A percentile compares a stretch with the other conserved stretches of the same genome.
Conservation (phyloP, 1,140 invertebrate genomes). For the Brachionus plicatilis region DNA sequence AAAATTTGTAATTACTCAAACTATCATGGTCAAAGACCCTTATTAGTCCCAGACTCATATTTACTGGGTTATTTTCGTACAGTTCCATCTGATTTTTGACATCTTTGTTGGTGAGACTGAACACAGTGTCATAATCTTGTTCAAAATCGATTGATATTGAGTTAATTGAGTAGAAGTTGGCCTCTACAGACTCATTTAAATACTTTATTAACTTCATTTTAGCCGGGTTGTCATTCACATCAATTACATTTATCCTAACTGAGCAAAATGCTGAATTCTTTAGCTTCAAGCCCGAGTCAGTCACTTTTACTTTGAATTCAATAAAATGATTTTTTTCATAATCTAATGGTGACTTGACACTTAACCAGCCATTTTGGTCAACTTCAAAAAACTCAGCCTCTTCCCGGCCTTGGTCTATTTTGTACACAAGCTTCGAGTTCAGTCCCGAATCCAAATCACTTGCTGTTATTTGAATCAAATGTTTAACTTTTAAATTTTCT, state of each 20-base stretch:
- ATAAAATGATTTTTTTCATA: neutral
- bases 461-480: slow-evolving; percentile 15
- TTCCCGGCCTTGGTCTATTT: neutral
- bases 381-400: neutral
- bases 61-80: slow-evolving; percentile 11
- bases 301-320: neutral
- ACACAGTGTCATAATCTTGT: neutral
- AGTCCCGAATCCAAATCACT: slow-evolving; percentile 7
- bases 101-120: neutral
- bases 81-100: slow-evolving; percentile 9
- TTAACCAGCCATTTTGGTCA: slow-evolving; percentile 14
- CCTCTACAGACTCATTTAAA: neutral
- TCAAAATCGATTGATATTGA: neutral
- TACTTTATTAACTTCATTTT: slow-evolving; percentile 14
- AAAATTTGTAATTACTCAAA: slow-evolving; percentile 27
- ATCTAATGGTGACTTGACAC: neutral
- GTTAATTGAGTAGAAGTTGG: neutral
- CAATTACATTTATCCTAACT: neutral
- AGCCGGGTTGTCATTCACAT: slow-evolving; percentile 30
- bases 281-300: neutral
- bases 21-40: slow-evolving; percentile 7
- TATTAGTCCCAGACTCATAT: neutral
- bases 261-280: neutral
- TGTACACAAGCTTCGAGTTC: neutral
- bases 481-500: neutral